A percentile compares a stretch with the other conserved stretches of the same genome.
Evolutionary conservation across 2,113 vertebrate genomes (phyloP).

Genomic region (Labrus mixtus): DNA sequence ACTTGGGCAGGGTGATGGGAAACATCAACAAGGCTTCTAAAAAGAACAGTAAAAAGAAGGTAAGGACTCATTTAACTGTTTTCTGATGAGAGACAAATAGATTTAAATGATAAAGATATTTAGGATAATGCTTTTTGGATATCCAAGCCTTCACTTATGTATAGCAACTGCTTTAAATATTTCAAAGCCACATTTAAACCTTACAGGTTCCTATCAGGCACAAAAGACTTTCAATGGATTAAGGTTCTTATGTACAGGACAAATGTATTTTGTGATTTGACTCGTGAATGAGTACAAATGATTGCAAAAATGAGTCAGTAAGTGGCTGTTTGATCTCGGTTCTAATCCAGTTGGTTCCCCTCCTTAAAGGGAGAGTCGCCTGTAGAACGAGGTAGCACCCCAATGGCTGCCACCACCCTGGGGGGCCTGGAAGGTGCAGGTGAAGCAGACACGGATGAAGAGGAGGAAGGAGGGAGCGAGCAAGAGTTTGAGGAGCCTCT

Average conservation of each 20-base stretch:
- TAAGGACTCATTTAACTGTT: slow-evolving; percentile 62
- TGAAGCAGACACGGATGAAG: slow-evolving; percentile 74
- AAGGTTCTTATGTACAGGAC: background rate
- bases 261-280: background rate
- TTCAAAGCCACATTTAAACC: too few relatives aligned
- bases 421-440: slow-evolving; percentile 56
- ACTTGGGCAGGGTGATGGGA: slow-evolving; percentile 77
- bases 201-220: too few relatives aligned
- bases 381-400: slow-evolving; percentile 53
- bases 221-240: too few relatives aligned
- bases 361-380: slow-evolving; percentile 70
- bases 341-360: slow-evolving; percentile 56
- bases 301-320: background rate
- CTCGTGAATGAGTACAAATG: background rate
- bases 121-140: background rate
- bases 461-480: slow-evolving; percentile 70
- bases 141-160: background rate
- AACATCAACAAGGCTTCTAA: slow-evolving; percentile 83
- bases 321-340: background rate
- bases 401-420: slow-evolving; percentile 68
- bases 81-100: background rate
- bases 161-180: too few relatives aligned
- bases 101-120: background rate
- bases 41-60: slow-evolving; percentile 79
- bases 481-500: slow-evolving; percentile 78